phyloP scores from a whole-genome alignment of 2,888 invertebrate species.

The Hermodice carunculata region DNA sequence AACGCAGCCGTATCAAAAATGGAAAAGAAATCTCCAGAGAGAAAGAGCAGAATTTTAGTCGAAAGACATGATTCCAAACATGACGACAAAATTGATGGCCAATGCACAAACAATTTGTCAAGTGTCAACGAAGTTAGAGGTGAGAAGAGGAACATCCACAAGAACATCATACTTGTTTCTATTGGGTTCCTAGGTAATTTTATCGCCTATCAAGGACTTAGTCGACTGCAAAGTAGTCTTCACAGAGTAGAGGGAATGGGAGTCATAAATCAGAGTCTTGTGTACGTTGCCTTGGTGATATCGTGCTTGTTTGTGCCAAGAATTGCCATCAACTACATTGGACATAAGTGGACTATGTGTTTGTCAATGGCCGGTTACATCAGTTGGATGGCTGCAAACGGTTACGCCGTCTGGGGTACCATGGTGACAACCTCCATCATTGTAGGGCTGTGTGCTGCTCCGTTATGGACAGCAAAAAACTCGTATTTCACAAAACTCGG shows the following conservation, averaged over 20 bases:
- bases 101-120: no score
- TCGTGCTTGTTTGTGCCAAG: slow-evolving; percentile 89
- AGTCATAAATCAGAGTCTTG: slow-evolving; percentile 88
- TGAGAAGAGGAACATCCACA: slow-evolving; percentile 78
- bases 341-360: slow-evolving; percentile 90
- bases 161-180: slow-evolving; percentile 91
- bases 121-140: no score
- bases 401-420: slow-evolving; percentile 80
- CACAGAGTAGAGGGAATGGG: slow-evolving; percentile 91
- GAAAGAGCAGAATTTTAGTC: no score
- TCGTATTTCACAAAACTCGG: slow-evolving; percentile 83
- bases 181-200: slow-evolving; percentile 94
- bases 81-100: no score
- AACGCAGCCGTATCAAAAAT: no score
- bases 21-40: no score
- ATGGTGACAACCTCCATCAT: slow-evolving; percentile 82
- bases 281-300: slow-evolving; percentile 92
- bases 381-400: slow-evolving; percentile 94
- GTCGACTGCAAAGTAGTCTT: slow-evolving; percentile 84
- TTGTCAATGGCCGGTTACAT: slow-evolving; percentile 93
- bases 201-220: slow-evolving; percentile 79
- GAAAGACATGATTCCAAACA: no score
- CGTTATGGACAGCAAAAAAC: slow-evolving; percentile 99
- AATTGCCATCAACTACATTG: slow-evolving; percentile 45
- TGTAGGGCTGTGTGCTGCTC: slow-evolving; percentile 95